Conservation (phyloP, 2,888 invertebrate species). For the Andrena camellia region DNA sequence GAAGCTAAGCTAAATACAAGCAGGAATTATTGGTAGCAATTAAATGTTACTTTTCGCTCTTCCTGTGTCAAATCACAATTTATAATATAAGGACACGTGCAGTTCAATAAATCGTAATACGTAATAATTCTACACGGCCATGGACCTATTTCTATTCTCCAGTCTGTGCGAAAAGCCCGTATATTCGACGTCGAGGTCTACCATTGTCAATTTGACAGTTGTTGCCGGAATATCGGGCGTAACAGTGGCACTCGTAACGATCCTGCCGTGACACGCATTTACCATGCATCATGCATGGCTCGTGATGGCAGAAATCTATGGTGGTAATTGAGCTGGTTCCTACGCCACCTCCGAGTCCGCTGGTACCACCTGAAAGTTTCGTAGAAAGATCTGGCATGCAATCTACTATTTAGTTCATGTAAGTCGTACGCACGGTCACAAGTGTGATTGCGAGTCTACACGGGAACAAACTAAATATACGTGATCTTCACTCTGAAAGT, state of each 20-base stretch:
- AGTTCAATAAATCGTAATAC: background rate
- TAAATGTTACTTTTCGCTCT: too few relatives aligned
- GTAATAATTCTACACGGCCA: background rate
- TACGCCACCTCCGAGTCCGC: slow-evolving; percentile 72
- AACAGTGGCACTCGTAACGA: slow-evolving; percentile 94
- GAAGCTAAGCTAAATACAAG: too few relatives aligned
- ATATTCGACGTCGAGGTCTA: slow-evolving; percentile 77
- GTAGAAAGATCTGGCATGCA: slow-evolving; percentile 74
- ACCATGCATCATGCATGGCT: slow-evolving; percentile 94
- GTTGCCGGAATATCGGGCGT: slow-evolving; percentile 93
- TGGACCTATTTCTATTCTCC: slow-evolving; percentile 30
- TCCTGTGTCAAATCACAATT: too few relatives aligned
- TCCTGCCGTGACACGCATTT: slow-evolving; percentile 92
- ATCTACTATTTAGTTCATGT: slow-evolving; percentile 58
- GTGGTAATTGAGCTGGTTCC: slow-evolving; percentile 74
- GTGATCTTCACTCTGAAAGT: slow-evolving; percentile 43
- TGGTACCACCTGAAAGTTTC: slow-evolving; percentile 81
- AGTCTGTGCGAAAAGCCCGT: slow-evolving; percentile 45
- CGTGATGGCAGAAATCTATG: slow-evolving; percentile 91
- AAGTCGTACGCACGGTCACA: slow-evolving; percentile 21
- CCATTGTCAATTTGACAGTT: slow-evolving; percentile 93
- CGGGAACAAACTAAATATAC: slow-evolving; percentile 20
- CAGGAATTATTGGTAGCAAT: too few relatives aligned
- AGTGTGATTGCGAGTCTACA: slow-evolving; percentile 31
- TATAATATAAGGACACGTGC: too few relatives aligned